Evolutionary conservation across 2,888 invertebrate genomes (phyloP).

Genomic region (Lepetodrilus schrolli): DNA sequence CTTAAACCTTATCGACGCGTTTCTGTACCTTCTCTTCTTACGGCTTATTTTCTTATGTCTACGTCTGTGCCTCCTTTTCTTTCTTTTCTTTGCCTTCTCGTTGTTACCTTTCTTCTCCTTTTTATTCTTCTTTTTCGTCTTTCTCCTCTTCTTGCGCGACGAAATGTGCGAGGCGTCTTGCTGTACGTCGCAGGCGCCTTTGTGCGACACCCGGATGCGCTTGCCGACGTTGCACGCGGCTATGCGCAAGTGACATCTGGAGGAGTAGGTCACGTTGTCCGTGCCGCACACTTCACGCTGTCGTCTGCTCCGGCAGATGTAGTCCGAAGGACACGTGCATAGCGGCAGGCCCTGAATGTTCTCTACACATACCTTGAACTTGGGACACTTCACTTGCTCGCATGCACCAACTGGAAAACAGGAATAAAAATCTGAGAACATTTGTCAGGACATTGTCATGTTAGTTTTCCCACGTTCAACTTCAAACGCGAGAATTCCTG

Average conservation of each 20-base stretch:
- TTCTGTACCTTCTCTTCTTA: conserved; percentile 24
- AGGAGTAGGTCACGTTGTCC: conserved; percentile 63
- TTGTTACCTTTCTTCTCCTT: background rate
- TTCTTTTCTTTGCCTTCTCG: conserved; percentile 21
- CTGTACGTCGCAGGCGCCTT: conserved; percentile 31
- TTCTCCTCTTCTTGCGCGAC: conserved; percentile 1
- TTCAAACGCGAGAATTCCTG: too few relatives aligned
- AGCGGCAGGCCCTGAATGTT: conserved; percentile 72
- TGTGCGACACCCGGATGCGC: conserved; percentile 50
- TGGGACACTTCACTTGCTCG: conserved; percentile 64
- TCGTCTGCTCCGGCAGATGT: conserved; percentile 57
- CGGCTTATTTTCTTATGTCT: conserved; percentile 20
- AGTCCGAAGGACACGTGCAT: conserved; percentile 68
- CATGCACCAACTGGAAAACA: conserved; percentile 58
- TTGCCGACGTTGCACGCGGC: conserved; percentile 53
- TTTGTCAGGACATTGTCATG: too few relatives aligned
- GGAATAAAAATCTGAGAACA: conserved; percentile 27
- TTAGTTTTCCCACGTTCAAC: too few relatives aligned
- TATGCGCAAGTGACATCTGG: conserved; percentile 60
- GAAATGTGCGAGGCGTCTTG: background rate
- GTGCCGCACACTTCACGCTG: conserved; percentile 63
- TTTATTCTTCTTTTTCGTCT: conserved; percentile 23
- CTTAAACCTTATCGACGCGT: conserved; percentile 7
- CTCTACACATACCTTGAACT: conserved; percentile 68
- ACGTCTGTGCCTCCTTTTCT: conserved; percentile 4